These are phyloP conservation scores for Tinamus major DNA, from an alignment of 2,797 vertebrate species.

Conservation along the genomic window DNA sequence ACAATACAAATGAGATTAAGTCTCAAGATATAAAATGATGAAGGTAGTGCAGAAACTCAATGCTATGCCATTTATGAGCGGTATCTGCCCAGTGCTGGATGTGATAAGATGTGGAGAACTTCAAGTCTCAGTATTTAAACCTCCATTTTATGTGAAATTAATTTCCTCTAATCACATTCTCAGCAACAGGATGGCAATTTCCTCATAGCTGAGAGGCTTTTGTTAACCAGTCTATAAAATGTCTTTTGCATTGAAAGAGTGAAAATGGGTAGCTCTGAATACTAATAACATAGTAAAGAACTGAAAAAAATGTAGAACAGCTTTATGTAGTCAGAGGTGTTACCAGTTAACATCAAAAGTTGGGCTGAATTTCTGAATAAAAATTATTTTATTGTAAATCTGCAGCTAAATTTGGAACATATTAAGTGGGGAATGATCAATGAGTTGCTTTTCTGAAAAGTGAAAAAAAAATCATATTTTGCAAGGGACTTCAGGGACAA, in stretches of 20 bases:
- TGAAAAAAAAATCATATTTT: background rate
- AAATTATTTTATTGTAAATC: background rate
- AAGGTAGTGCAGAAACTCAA: background rate
- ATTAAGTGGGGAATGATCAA: background rate
- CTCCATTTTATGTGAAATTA: slow-evolving; percentile 43
- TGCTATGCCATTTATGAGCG: background rate
- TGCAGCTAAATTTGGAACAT: background rate
- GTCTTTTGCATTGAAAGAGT: background rate
- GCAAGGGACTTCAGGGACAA: background rate
- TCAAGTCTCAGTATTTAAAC: background rate
- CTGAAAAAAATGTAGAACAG: background rate
- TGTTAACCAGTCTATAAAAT: background rate
- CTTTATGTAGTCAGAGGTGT: background rate
- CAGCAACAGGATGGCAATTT: background rate
- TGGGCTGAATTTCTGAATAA: background rate
- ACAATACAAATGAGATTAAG: background rate
- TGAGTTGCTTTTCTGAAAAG: background rate
- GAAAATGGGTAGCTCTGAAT: background rate
- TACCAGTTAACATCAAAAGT: background rate
- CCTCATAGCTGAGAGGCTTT: background rate
- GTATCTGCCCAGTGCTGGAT: background rate
- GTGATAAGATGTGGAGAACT: background rate
- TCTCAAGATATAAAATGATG: background rate
- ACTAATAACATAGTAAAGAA: background rate
- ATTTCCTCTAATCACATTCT: slow-evolving; percentile 60